Base-by-base conservation (phyloP, 2,797 vertebrate genomes). In the Acanthurus lineatus region DNA sequence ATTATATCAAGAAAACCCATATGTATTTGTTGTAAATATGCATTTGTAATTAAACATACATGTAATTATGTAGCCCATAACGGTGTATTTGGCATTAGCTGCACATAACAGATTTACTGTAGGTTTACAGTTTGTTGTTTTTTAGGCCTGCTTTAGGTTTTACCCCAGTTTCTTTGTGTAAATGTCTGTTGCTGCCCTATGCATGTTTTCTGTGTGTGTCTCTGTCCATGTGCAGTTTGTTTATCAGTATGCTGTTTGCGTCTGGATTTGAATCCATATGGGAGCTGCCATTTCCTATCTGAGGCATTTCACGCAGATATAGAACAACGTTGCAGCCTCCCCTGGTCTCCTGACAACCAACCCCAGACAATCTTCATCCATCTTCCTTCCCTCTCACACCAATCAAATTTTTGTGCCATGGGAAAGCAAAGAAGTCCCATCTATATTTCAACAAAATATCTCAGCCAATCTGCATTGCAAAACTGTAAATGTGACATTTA, bases 231-330 rank as follows among this genome's bases (percentile, higher is more conserved):
- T 77, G 56, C 63, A 25, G 47, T 68, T 68, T 77, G 40, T 86
- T 79, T 81, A 86, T 93, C 86, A 86, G 79, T 67, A 88, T 91
- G 84, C 79, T 2, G 59, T 47, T 83, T 67, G 65, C 60, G 85
- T 82, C 82, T 85, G 73, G 58, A 82, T 88, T 81, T 40, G 15
- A 80, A 92, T 87, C 85, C 91, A 86, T 86, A 63, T 38, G 89
- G 90, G 92, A 89, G 85, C 86, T 90, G 90, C 88, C 90, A 90
- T 92, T 94, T 92, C 75, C 75, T 62, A 92, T 92, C 71, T 17
- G 84, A 90, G 84, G 84, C 76, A 81, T 92, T 90, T 92, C 86
- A 84, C 45, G 52, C 83, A 80, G 86, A 88, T 76, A 81, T 75
- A 73, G 80, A 88, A 87, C 87, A 83, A 86, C 54, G 63, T 70